Conservation (phyloP, 2,797 vertebrate genomes). For the Crenuchus spilurus region DNA sequence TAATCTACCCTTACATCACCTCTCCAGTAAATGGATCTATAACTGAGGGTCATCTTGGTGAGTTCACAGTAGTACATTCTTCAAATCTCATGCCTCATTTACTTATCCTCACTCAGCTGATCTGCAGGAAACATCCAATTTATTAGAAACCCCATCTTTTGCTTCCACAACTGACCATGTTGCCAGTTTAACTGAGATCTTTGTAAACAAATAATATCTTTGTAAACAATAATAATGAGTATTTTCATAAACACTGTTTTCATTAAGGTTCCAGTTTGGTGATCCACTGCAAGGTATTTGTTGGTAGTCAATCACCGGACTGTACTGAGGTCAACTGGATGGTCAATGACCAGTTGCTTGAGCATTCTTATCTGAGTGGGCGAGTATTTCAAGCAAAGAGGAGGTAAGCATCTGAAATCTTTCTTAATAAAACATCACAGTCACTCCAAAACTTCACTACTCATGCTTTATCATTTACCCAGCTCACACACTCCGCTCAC, state of each 20-base stretch:
- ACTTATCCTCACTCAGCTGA: background rate
- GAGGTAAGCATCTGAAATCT: conserved; percentile 71
- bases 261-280: conserved; percentile 81
- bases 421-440: background rate
- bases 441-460: background rate
- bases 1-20: conserved; percentile 63
- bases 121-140: too few relatives aligned
- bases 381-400: conserved; percentile 73
- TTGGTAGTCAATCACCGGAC: conserved; percentile 65
- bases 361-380: conserved; percentile 68
- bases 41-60: conserved; percentile 67
- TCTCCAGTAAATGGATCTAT: conserved; percentile 68
- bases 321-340: conserved; percentile 82
- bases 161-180: too few relatives aligned
- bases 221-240: too few relatives aligned
- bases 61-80: conserved; percentile 47
- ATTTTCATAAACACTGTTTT: conserved; percentile 4
- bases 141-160: too few relatives aligned
- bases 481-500: too few relatives aligned
- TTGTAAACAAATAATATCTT: too few relatives aligned
- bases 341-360: conserved; percentile 73
- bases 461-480: too few relatives aligned
- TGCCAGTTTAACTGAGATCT: too few relatives aligned
- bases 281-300: conserved; percentile 82
- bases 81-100: background rate